A percentile compares a stretch with the other conserved stretches of the same genome.
Conservation (phyloP, 2,113 vertebrate genomes). For the Symphodus melops region DNA sequence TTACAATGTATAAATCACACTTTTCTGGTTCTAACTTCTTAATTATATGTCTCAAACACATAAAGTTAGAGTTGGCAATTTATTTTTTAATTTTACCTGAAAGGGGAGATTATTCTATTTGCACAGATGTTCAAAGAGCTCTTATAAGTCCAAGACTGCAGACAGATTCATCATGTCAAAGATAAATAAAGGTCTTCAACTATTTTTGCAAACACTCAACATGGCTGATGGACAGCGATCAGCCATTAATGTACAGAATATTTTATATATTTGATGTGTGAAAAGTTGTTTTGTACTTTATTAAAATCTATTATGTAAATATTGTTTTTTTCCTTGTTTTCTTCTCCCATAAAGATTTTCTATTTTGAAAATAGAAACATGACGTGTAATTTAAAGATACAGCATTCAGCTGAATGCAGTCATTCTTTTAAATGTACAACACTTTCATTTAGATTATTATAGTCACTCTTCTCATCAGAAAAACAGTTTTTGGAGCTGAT, state of each 20-base stretch:
- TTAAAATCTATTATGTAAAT: constrained; percentile 66
- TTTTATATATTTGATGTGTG: constrained; percentile 61
- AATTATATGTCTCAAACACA: constrained; percentile 9
- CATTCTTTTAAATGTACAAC: neutral
- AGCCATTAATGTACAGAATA: constrained; percentile 57
- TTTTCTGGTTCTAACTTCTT: constrained; percentile 8
- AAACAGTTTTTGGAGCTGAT: neutral
- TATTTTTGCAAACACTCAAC: constrained; percentile 47
- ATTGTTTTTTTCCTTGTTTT: constrained; percentile 15
- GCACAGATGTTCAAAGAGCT: constrained; percentile 52
- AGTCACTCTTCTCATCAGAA: neutral
- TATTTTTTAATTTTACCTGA: constrained; percentile 30
- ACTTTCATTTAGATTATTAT: neutral
- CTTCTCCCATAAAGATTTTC: neutral
- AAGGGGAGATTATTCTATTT: constrained; percentile 18
- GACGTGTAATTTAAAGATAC: neutral
- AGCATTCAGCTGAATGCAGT: neutral
- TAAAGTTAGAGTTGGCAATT: neutral
- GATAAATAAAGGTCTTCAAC: constrained; percentile 35
- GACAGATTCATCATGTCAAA: constrained; percentile 27
- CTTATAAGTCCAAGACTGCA: neutral
- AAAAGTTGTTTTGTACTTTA: constrained; percentile 67
- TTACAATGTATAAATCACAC: neutral
- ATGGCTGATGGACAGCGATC: constrained; percentile 10
- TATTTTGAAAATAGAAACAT: neutral